These are phyloP conservation scores for Habropoda laboriosa DNA, from an alignment of 1,140 invertebrate genomes.

Conservation along the genomic window DNA sequence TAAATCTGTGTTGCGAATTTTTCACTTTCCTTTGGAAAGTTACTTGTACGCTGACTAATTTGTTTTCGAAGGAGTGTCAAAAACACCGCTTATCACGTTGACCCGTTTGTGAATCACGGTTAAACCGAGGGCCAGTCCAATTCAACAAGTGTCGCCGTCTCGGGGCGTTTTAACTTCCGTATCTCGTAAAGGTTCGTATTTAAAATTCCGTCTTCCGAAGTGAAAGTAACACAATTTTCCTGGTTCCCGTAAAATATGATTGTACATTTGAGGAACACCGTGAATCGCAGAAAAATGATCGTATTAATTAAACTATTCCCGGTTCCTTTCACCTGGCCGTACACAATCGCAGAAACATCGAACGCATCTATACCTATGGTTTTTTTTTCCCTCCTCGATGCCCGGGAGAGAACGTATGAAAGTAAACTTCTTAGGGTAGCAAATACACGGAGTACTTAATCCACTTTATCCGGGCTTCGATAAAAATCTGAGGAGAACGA, in stretches of 20 bases:
- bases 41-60: no score
- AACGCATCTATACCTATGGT: neutral
- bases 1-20: no score
- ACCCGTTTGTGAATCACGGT: no score
- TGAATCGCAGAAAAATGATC: neutral
- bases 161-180: no score
- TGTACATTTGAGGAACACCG: neutral
- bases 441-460: neutral
- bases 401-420: neutral
- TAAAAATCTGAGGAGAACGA: neutral
- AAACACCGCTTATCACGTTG: no score
- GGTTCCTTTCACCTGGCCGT: conserved; percentile 14
- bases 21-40: no score
- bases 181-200: no score
- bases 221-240: neutral
- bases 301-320: neutral
- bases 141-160: no score
- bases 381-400: neutral
- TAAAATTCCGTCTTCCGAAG: neutral
- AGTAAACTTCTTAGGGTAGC: neutral
- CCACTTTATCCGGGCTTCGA: neutral
- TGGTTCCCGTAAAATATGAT: neutral
- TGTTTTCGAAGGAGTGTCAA: no score
- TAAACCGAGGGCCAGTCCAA: no score
- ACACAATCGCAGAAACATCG: conserved; percentile 12